Conservation (phyloP, 2,888 invertebrate genomes). For the Latrodectus hesperus region DNA sequence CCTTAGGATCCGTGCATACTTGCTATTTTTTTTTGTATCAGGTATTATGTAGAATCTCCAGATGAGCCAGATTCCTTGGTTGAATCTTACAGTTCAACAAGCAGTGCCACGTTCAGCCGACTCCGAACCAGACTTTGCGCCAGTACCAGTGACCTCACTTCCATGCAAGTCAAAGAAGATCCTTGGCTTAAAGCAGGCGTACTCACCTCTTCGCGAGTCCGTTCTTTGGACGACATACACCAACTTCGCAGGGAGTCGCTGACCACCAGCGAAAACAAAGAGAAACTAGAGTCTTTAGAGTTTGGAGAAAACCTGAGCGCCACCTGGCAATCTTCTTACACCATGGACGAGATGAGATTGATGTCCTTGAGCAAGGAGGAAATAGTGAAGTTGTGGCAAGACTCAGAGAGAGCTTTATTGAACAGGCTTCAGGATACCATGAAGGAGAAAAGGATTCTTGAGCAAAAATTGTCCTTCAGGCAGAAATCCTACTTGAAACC, state of each 20-base stretch:
- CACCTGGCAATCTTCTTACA: conserved; percentile 40
- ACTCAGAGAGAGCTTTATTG: conserved; percentile 85
- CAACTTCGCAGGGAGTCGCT: conserved; percentile 19
- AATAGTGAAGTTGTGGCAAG: conserved; percentile 84
- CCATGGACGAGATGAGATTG: conserved; percentile 73
- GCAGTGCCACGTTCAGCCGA: conserved; percentile 7
- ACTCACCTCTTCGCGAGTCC: conserved; percentile 24
- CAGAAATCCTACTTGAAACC: conserved; percentile 70
- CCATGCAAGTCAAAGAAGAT: conserved; percentile 25
- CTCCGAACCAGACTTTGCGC: conserved; percentile 38
- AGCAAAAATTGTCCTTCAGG: conserved; percentile 72
- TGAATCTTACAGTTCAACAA: conserved; percentile 45
- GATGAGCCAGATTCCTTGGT: conserved; percentile 48
- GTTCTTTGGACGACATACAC: conserved; percentile 52
- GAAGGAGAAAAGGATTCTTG: conserved; percentile 78
- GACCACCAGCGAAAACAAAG: conserved; percentile 10
- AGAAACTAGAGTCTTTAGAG: conserved; percentile 24
- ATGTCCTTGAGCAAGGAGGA: conserved; percentile 83
- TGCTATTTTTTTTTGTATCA: neutral
- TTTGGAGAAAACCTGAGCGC: conserved; percentile 40
- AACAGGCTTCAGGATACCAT: conserved; percentile 83
- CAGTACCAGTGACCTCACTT: conserved; percentile 44
- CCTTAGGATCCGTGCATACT: too few species aligned
- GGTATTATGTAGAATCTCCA: conserved; percentile 34
- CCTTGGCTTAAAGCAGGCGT: conserved; percentile 31